Percentiles rank a stretch among this genome's conserved stretches.
phyloP scores from a whole-genome alignment of 2,888 invertebrate species.

The Amblyjoppa proteus region DNA sequence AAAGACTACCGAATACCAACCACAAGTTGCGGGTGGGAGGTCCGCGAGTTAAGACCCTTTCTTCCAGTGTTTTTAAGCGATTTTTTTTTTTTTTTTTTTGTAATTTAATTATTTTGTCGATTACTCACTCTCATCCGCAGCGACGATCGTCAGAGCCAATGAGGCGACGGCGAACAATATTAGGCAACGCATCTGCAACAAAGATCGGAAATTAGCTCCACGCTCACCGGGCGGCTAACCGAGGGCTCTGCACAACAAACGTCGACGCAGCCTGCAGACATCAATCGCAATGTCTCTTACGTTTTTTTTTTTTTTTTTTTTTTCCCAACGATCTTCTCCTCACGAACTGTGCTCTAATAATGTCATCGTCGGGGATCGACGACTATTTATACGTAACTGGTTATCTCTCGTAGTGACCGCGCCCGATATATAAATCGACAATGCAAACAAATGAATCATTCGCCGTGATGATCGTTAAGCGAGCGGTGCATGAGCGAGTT shows the following conservation, averaged over 20 bases:
- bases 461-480: conserved; percentile 2
- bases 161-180: conserved; percentile 58
- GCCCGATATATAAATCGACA: not conserved
- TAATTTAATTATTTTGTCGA: not conserved
- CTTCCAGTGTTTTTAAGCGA: no score
- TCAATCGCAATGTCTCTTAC: not conserved
- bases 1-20: no score
- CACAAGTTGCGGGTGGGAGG: no score
- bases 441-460: conserved; percentile 10
- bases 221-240: not conserved
- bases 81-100: no score
- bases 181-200: conserved; percentile 72
- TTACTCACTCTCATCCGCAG: conserved; percentile 69
- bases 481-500: not conserved
- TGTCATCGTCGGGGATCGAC: not conserved
- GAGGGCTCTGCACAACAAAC: not conserved
- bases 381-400: conserved; percentile 40
- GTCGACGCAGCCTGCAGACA: not conserved
- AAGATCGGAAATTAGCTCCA: not conserved
- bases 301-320: no score
- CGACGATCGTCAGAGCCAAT: conserved; percentile 54
- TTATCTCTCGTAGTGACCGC: conserved; percentile 12
- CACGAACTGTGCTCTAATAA: conserved; percentile 15
- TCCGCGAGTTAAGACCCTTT: no score
- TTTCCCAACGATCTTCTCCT: conserved; percentile 17